These are phyloP conservation scores for Decapterus maruadsi DNA, from an alignment of 2,797 vertebrate species.

Conservation along the genomic window DNA sequence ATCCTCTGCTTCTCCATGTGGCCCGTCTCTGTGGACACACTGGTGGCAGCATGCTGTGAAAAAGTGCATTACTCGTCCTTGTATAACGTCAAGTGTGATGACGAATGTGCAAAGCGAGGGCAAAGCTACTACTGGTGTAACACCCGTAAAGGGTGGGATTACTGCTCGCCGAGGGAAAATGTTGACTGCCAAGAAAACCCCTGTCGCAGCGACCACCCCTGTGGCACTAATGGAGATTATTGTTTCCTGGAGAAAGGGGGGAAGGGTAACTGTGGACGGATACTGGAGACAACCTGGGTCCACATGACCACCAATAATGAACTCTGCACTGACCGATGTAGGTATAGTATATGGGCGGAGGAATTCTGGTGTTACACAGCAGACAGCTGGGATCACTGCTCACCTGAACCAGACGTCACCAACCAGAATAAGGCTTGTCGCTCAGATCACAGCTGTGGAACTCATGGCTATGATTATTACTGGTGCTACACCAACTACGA, in stretches of 20 bases:
- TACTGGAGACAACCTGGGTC: not conserved
- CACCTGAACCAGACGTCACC: not conserved
- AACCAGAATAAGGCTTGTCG: not conserved
- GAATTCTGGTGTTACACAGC: constrained; percentile 1
- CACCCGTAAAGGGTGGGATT: not conserved
- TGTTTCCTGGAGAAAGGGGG: fast-evolving
- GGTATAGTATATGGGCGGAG: not conserved
- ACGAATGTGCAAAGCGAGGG: not conserved
- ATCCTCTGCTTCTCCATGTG: not conserved
- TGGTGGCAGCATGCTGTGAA: too few species aligned
- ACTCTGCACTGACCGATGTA: not conserved
- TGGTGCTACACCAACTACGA: not conserved
- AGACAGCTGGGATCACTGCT: not conserved
- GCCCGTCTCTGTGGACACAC: not conserved
- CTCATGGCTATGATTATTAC: fast-evolving
- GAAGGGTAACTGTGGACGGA: not conserved
- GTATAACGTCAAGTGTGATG: not conserved
- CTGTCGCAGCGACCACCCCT: not conserved
- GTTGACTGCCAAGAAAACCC: not conserved
- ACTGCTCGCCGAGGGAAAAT: not conserved
- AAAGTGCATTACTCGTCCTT: not conserved
- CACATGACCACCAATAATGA: not conserved
- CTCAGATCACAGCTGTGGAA: not conserved
- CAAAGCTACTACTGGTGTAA: not conserved
- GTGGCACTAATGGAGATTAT: too few species aligned